Conservation (phyloP, 2,797 vertebrate genomes). For the Erithacus rubecula region DNA sequence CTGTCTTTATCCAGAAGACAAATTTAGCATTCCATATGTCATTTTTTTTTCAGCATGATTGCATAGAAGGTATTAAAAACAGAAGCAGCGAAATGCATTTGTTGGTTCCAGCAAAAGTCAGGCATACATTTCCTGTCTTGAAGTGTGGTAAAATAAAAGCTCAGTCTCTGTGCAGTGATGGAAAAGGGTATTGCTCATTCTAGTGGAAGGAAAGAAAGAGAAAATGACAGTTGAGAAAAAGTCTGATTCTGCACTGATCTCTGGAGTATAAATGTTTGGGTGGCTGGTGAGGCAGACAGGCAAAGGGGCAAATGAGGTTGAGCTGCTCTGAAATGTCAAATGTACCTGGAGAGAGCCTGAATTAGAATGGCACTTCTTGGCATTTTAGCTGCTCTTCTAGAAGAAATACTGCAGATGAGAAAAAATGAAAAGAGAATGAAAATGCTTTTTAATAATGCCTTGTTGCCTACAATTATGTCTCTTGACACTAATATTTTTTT, state of each 20-base stretch:
- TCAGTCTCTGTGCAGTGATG: not conserved
- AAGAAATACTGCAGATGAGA: not conserved
- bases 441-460: not conserved
- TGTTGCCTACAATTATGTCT: not conserved
- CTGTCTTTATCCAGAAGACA: not conserved
- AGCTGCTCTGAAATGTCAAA: constrained; percentile 19
- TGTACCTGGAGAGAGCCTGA: not conserved
- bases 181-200: constrained; percentile 1
- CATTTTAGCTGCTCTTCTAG: not conserved
- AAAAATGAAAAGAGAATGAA: not conserved
- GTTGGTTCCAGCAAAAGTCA: not conserved
- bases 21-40: not conserved
- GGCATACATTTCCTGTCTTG: not conserved
- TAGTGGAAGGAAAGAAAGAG: constrained; percentile 34
- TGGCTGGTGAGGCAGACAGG: constrained; percentile 29
- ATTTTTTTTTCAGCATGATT: not conserved
- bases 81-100: not conserved
- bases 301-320: not conserved
- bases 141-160: not conserved
- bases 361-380: not conserved
- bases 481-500: not conserved
- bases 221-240: constrained; percentile 25
- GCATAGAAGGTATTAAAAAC: not conserved
- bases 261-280: constrained; percentile 20
- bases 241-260: not conserved